Evolutionary conservation across 2,888 invertebrate genomes (phyloP).

Genomic region (Aspidiotus rigidus): DNA sequence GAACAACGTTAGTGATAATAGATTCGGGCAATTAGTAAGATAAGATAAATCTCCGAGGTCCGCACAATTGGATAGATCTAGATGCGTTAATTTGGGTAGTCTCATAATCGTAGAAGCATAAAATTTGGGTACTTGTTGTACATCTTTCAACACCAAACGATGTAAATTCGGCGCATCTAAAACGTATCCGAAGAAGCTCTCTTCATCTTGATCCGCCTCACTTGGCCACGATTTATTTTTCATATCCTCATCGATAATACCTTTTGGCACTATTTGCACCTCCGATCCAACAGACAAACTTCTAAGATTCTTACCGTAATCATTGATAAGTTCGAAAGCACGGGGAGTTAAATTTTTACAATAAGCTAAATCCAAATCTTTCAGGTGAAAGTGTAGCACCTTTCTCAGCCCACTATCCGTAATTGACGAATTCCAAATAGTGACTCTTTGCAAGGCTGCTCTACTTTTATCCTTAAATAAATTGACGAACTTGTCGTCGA

Average conservation of each 20-base stretch:
- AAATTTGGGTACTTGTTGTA: slow-evolving; percentile 7
- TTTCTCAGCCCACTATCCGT: slow-evolving; percentile 61
- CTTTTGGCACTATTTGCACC: slow-evolving; percentile 41
- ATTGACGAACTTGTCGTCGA: slow-evolving; percentile 48
- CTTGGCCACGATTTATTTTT: neutral
- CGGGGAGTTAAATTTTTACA: slow-evolving; percentile 58
- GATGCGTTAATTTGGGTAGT: slow-evolving; percentile 31
- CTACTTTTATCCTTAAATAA: slow-evolving; percentile 30
- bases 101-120: slow-evolving; percentile 20
- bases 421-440: slow-evolving; percentile 58
- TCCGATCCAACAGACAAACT: slow-evolving; percentile 62
- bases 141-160: slow-evolving; percentile 14
- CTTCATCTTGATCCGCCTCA: too few relatives aligned
- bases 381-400: slow-evolving; percentile 62
- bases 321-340: slow-evolving; percentile 58
- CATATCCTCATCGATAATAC: too few relatives aligned
- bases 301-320: slow-evolving; percentile 57
- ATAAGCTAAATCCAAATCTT: slow-evolving; percentile 64
- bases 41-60: slow-evolving; percentile 27
- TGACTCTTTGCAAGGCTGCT: slow-evolving; percentile 26
- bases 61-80: slow-evolving; percentile 34
- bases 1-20: slow-evolving; percentile 35
- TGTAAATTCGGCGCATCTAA: slow-evolving; percentile 27
- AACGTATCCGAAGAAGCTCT: neutral
- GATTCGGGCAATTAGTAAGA: slow-evolving; percentile 21